Conservation (phyloP, 2,113 vertebrate genomes). For the Aplodontia rufa region DNA sequence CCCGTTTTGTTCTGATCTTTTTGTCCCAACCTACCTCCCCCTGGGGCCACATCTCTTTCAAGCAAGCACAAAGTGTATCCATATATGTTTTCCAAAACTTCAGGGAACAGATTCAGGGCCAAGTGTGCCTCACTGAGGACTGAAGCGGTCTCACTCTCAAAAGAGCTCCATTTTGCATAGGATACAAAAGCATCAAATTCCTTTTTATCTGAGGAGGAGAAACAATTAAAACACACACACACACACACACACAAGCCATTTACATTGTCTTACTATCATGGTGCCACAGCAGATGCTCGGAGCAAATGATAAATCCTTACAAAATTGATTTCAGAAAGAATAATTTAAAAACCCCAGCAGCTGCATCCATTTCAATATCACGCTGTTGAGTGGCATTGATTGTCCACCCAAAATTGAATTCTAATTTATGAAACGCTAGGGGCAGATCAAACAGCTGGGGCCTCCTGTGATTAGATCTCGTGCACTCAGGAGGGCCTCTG, state of each 20-base stretch:
- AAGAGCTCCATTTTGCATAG: conserved; percentile 81
- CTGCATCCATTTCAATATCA: background rate
- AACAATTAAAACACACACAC: background rate
- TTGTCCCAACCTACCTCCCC: conserved; percentile 87
- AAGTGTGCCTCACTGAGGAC: conserved; percentile 81
- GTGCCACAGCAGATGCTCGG: background rate
- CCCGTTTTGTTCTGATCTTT: background rate
- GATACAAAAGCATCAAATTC: conserved; percentile 93
- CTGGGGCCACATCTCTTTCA: conserved; percentile 92
- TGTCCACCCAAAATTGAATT: background rate
- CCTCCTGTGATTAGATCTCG: background rate
- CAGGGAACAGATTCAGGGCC: conserved; percentile 86
- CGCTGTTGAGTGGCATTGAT: background rate
- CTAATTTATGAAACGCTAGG: background rate
- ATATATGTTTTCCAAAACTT: conserved; percentile 88
- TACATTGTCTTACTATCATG: background rate
- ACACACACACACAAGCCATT: background rate
- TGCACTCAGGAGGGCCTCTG: rapidly evolving
- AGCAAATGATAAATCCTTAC: background rate
- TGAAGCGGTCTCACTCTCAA: conserved; percentile 24
- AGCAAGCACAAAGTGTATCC: conserved; percentile 91
- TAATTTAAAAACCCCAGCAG: background rate
- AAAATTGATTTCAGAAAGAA: background rate
- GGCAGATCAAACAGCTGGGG: background rate
- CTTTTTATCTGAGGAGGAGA: conserved; percentile 84